Evolutionary conservation across 2,888 invertebrate genomes (phyloP), one percentile per base, ranked within the genome.

Genomic region (Nipponacmea schrenckii): DNA sequence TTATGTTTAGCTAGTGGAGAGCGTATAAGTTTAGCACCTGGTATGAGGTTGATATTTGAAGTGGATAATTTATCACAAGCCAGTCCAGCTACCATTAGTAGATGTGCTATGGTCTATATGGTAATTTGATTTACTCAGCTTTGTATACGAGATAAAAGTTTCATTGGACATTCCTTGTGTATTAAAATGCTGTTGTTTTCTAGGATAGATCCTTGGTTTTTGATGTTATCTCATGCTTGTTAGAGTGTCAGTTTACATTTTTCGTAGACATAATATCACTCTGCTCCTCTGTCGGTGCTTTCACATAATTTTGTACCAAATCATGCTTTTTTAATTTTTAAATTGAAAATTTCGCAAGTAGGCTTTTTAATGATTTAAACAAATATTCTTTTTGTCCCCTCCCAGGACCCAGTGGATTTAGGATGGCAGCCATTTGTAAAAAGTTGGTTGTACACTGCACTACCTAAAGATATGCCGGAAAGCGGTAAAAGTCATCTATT

Each of bases 41-140:
- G 85, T 7, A 87, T 89, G 85, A 72, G 89, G 64, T 80, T 89
- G n/a, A 77, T 89, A 65, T 89, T 89, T 82, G 89, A 89, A 74
- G 89, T 89, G 67, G 89, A 88, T 77, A 85, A 86, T 72, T 77
- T 89, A 69, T 84, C 87, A 0, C 83, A 87, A 76, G 88, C 88
- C 69, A 87, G 87, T 71, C 89, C 89, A 2, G 89, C 89, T 27
- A 89, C 89, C 66, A 86, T 89, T 76, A 88, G 87, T 77, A 73
- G 89, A 73, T 89, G 88, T 83, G 88, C 88, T 56, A 89, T 89
- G 88, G 87, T 89, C 39, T 89, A 87, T 74, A 87, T 89, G 88
- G 88, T 88, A 77, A 79, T 83, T 76, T 1, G n/a, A 56, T 5
- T 45, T 50, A 66, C 67, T 8, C 39, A 39, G 10, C 10, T 39